A percentile compares a stretch with the other conserved stretches of the same genome.
Conservation (phyloP, 2,888 invertebrate species). For the Eupithecia dodoneata region DNA sequence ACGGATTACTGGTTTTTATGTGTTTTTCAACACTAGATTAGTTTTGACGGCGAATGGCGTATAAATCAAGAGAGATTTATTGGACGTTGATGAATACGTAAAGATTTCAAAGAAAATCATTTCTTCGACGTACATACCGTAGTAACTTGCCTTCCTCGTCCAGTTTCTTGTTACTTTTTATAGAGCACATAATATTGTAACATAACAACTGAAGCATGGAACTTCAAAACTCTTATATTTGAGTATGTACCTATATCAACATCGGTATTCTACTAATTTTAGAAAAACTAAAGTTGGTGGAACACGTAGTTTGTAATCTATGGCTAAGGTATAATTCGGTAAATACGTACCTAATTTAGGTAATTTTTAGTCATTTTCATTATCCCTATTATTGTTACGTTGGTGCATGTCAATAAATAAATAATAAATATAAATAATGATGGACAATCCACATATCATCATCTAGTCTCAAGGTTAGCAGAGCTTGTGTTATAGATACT, state of each 20-base stretch:
- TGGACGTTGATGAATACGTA: constrained; percentile 7
- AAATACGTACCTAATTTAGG: too few species aligned
- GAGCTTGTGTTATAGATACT: too few species aligned
- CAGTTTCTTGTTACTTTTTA: neutral
- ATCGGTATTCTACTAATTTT: too few species aligned
- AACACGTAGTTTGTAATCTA: too few species aligned
- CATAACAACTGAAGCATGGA: neutral
- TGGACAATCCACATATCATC: too few species aligned
- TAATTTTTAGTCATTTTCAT: too few species aligned
- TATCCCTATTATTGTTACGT: too few species aligned
- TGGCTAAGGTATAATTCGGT: too few species aligned
- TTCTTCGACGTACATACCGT: neutral
- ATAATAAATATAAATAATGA: too few species aligned
- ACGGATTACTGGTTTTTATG: constrained; percentile 10
- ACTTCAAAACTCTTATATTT: neutral
- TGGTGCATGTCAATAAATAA: too few species aligned
- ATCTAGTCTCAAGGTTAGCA: too few species aligned
- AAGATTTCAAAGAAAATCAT: neutral
- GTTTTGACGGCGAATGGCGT: constrained; percentile 10
- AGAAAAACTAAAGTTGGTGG: neutral
- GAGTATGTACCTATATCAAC: neutral
- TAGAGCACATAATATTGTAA: neutral
- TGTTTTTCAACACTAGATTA: constrained; percentile 19
- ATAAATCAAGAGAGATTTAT: constrained; percentile 19
- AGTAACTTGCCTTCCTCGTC: neutral